phyloP scores from a whole-genome alignment of 2,797 vertebrate genomes.

The Poeciliopsis infans region DNA sequence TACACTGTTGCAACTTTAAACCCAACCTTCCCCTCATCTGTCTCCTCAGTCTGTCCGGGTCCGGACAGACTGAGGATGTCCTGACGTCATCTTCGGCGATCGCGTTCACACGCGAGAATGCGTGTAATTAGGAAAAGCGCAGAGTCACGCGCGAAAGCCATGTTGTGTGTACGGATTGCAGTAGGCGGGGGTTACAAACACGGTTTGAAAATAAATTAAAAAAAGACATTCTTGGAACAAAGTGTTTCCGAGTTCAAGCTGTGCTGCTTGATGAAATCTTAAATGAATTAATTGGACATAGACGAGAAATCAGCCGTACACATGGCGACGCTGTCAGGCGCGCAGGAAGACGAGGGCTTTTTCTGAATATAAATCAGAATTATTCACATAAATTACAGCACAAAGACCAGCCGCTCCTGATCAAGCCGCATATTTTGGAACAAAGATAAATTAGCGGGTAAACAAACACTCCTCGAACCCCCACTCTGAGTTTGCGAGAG shows the following conservation, averaged over 20 bases:
- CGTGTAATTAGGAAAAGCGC: constrained; percentile 53
- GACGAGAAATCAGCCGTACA: constrained; percentile 68
- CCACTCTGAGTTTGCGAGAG: constrained; percentile 29
- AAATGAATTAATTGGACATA: constrained; percentile 70
- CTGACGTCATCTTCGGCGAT: constrained; percentile 14
- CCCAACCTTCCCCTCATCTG: constrained; percentile 39
- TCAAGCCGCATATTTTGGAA: constrained; percentile 50
- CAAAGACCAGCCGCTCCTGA: constrained; percentile 45
- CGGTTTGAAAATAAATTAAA: constrained; percentile 18
- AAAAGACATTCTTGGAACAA: constrained; percentile 58
- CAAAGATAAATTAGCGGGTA: constrained; percentile 43
- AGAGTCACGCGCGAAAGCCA: constrained; percentile 48
- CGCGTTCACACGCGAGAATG: constrained; percentile 7
- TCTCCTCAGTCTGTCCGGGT: constrained; percentile 35
- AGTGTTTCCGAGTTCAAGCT: constrained; percentile 67
- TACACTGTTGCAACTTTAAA: constrained; percentile 49
- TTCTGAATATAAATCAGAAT: constrained; percentile 57
- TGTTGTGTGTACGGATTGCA: constrained; percentile 50
- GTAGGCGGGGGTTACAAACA: constrained; percentile 69
- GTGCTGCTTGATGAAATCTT: constrained; percentile 78
- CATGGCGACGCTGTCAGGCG: constrained; percentile 52
- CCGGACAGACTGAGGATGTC: no score
- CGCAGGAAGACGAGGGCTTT: constrained; percentile 43
- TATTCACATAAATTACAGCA: constrained; percentile 67
- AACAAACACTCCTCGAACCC: constrained; percentile 16